A percentile compares a stretch with the other conserved stretches of the same genome.
phyloP scores from a whole-genome alignment of 2,113 vertebrate species.

The Perccottus glenii region DNA sequence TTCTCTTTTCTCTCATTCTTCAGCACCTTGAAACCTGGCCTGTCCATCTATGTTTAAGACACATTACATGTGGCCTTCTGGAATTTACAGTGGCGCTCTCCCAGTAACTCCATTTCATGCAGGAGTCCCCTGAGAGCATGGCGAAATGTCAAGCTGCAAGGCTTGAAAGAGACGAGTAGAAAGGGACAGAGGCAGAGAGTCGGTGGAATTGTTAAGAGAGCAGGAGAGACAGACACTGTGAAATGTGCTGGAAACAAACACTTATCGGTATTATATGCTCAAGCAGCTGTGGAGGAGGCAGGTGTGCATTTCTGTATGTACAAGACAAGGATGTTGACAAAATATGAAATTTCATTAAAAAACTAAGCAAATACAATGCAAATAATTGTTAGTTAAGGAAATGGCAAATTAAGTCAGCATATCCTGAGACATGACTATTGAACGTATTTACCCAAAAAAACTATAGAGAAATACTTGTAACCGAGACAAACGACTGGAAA shows the following conservation, averaged over 20 bases:
- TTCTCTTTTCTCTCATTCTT: conserved; percentile 42
- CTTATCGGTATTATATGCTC: conserved; percentile 94
- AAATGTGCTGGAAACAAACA: conserved; percentile 99
- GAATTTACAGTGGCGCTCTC: conserved; percentile 99
- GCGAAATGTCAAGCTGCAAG: conserved; percentile 98
- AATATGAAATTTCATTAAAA: neutral
- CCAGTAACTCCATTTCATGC: conserved; percentile 98
- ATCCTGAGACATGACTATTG: no score
- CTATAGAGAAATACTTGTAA: no score
- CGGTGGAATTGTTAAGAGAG: conserved; percentile 36
- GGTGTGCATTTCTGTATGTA: conserved; percentile 59
- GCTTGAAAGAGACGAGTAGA: conserved; percentile 80
- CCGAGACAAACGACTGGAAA: no score
- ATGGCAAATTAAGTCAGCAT: no score
- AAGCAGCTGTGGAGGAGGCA: conserved; percentile 73
- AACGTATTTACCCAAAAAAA: no score
- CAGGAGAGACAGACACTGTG: conserved; percentile 58
- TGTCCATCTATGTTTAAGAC: conserved; percentile 99
- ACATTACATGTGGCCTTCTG: conserved; percentile 98
- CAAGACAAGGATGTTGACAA: neutral
- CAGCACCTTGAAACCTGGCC: conserved; percentile 78
- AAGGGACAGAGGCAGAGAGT: conserved; percentile 71
- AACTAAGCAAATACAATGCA: neutral
- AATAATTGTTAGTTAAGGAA: no score
- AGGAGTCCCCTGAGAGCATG: conserved; percentile 92